A percentile compares a stretch with the other conserved stretches of the same genome.
Conservation (phyloP, 2,888 invertebrate genomes). For the Macaria notata region DNA sequence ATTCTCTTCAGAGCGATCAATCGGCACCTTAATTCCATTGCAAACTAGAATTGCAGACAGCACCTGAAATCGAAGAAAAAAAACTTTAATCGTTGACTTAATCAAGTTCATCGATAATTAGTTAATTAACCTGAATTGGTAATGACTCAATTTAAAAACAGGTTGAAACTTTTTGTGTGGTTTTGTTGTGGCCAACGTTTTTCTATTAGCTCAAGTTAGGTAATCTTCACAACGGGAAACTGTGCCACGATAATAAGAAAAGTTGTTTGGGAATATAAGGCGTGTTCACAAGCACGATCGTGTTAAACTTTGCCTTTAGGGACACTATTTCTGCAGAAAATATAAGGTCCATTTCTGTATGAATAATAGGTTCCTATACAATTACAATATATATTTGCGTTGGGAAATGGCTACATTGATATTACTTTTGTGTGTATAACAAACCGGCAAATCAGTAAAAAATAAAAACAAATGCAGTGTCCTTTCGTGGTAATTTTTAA, state of each 20-base stretch:
- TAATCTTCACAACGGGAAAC: slow-evolving; percentile 62
- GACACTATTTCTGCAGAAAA: no score
- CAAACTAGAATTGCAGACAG: slow-evolving; percentile 46
- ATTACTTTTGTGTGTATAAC: no score
- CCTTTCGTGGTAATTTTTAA: no score
- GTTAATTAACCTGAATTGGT: slow-evolving; percentile 30
- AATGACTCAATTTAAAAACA: slow-evolving; percentile 34
- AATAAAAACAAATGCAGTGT: no score
- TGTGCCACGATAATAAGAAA: slow-evolving; percentile 62
- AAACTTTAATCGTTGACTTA: not conserved
- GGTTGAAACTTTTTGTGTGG: slow-evolving; percentile 35
- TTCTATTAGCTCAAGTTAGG: slow-evolving; percentile 61
- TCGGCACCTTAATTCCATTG: slow-evolving; percentile 61
- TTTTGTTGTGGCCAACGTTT: slow-evolving; percentile 34
- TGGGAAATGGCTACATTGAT: no score
- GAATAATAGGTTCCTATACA: no score
- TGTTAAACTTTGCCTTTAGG: no score
- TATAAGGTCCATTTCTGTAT: no score
- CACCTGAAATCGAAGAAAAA: slow-evolving; percentile 52
- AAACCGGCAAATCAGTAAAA: no score
- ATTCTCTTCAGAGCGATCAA: slow-evolving; percentile 46
- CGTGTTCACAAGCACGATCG: not conserved
- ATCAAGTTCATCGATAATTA: slow-evolving; percentile 18
- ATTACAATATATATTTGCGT: no score
- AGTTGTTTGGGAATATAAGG: slow-evolving; percentile 7